Base-by-base conservation (phyloP, 2,113 vertebrate species). In the Pterocles gutturalis region DNA sequence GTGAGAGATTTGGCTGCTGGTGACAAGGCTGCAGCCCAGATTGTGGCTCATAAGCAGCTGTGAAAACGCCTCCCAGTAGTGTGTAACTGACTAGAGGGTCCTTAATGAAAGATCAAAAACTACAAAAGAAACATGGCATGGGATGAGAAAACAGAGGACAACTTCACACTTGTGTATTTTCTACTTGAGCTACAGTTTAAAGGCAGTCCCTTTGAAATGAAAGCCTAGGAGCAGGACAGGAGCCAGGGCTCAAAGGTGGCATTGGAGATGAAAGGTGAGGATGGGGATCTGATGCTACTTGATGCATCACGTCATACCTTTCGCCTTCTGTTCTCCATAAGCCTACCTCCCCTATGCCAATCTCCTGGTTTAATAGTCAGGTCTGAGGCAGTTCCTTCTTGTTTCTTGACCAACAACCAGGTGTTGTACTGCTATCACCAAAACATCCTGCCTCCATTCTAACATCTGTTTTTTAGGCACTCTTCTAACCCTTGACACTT, bases 311-410 rank as follows among this genome's bases (percentile, higher is more conserved):
- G 2, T 67, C 48, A 49, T 4, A 25, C 3, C 10, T 75, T 83
- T 60, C 1, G 1, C 28, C n/a, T 84, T 41, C 48, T 80, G 13
- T 45, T 49, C 25, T 38, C 45, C 41, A 1, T 9, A 33, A 86
- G 0, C 8, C 1, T 8, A 4, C 11, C 6, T 41, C 7, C 65
- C 13, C 17, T 38, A 1, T 8, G 15, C 21, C 29, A 25, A 2
- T 33, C 28, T 65, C 7, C 1, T 43, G 34, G 11, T n/a, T n/a
- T 28, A 57, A 5, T 66, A 38, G 20, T 84, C 57, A 80, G 25
- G 10, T 41, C 43, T 46, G 31, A 78, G 38, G 6, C 7, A 60
- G 9, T 24, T 73, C 4, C 5, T 83, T 31, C 41, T 75, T 54
- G 26, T 82, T 70, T 73, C 51, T 75, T 55, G 16, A 48, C 17